Evolutionary conservation across 2,888 invertebrate genomes (phyloP).

Genomic region (Tribolium freemani): DNA sequence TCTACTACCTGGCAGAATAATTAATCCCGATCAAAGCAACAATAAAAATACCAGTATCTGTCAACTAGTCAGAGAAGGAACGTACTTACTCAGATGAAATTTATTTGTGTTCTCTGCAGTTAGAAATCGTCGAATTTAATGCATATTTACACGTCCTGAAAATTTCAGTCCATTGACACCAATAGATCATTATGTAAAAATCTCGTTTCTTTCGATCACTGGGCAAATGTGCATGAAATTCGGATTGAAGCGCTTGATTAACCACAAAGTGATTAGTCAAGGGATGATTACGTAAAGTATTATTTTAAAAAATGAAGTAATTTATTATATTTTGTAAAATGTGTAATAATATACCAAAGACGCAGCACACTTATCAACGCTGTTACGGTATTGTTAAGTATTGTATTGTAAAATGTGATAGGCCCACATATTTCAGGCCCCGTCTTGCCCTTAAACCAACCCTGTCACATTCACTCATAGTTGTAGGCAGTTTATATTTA

Average conservation of each 20-base stretch:
- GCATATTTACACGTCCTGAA: constrained; percentile 42
- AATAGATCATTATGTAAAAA: constrained; percentile 33
- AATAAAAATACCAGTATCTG: constrained; percentile 51
- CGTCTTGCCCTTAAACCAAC: constrained; percentile 65
- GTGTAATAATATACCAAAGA: constrained; percentile 70
- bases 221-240: constrained; percentile 46
- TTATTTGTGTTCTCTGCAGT: constrained; percentile 55
- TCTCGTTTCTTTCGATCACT: constrained; percentile 18
- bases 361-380: constrained; percentile 65
- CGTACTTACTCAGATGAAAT: constrained; percentile 59
- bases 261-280: constrained; percentile 52
- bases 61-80: constrained; percentile 65
- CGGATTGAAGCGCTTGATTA: constrained; percentile 39
- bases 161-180: constrained; percentile 34
- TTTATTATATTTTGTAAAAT: constrained; percentile 65
- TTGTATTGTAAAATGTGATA: constrained; percentile 69
- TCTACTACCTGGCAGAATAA: constrained; percentile 50
- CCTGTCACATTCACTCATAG: constrained; percentile 70
- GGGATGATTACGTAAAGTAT: constrained; percentile 52
- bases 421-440: constrained; percentile 67
- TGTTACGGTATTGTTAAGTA: constrained; percentile 65
- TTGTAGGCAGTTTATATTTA: constrained; percentile 69
- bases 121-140: constrained; percentile 44
- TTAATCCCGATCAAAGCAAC: constrained; percentile 45
- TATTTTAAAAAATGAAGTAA: constrained; percentile 54